phyloP scores from a whole-genome alignment of 2,113 vertebrate genomes.

The Bubo scandiacus region DNA sequence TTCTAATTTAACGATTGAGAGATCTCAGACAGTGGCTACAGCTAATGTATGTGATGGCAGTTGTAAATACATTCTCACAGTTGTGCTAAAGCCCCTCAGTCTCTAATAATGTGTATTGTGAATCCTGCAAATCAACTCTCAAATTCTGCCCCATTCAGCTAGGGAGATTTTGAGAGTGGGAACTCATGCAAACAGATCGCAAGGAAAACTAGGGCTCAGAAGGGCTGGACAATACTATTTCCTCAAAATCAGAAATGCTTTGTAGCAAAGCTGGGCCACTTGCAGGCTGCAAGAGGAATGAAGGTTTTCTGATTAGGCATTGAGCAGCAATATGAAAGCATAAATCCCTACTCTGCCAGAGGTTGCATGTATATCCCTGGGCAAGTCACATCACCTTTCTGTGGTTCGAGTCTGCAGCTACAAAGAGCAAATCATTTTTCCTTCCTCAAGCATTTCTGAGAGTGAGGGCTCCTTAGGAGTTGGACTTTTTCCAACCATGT shows the following conservation, averaged over 20 bases:
- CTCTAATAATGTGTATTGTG: neutral
- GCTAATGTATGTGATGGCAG: neutral
- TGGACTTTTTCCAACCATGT: neutral
- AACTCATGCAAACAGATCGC: neutral
- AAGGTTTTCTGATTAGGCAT: neutral
- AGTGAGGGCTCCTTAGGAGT: neutral
- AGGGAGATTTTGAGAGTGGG: neutral
- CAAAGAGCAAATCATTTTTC: neutral
- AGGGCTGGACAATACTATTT: neutral
- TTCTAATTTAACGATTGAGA: neutral
- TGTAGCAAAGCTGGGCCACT: neutral
- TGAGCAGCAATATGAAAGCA: neutral
- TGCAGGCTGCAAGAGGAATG: neutral
- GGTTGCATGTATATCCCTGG: neutral
- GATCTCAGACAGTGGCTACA: neutral
- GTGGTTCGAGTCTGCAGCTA: neutral
- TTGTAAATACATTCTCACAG: neutral
- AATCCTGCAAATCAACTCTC: neutral
- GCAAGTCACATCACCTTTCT: constrained; percentile 33
- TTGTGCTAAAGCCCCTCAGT: neutral
- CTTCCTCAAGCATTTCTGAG: neutral
- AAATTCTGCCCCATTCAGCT: neutral
- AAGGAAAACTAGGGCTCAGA: neutral
- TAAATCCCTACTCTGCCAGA: constrained; percentile 9
- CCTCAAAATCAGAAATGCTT: neutral